These are phyloP conservation scores for Drosophila austrosaltans DNA, from an alignment of 2,888 invertebrate genomes.

Conservation along the genomic window DNA sequence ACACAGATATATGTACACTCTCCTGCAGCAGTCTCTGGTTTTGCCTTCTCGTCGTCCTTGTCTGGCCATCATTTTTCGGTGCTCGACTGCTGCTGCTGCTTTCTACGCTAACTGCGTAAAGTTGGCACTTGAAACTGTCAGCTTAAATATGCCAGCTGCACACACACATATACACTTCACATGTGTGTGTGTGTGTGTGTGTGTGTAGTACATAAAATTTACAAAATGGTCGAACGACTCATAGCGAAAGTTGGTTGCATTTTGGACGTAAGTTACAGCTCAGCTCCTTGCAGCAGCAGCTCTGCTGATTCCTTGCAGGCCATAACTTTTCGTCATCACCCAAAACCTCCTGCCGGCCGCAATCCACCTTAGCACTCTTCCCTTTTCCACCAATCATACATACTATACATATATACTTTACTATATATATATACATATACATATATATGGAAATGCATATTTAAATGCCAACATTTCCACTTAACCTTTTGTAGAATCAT, in stretches of 20 bases:
- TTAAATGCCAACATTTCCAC: constrained; percentile 62
- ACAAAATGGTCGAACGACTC: constrained; percentile 70
- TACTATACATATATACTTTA: not conserved
- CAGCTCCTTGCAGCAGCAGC: constrained; percentile 37
- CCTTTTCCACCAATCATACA: not conserved
- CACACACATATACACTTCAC: constrained; percentile 42
- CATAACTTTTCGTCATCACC: constrained; percentile 56
- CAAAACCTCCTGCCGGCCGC: not conserved
- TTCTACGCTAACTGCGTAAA: constrained; percentile 76
- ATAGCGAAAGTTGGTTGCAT: constrained; percentile 63
- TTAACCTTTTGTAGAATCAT: constrained; percentile 38
- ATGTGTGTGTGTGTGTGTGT: constrained; percentile 26
- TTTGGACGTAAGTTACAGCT: constrained; percentile 65
- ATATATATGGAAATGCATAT: constrained; percentile 61
- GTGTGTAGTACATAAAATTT: constrained; percentile 69
- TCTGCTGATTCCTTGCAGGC: constrained; percentile 43
- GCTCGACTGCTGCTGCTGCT: constrained; percentile 52
- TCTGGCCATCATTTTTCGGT: constrained; percentile 73
- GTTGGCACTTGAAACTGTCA: constrained; percentile 78
- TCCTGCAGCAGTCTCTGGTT: constrained; percentile 16
- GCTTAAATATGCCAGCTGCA: constrained; percentile 76
- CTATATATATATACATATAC: constrained; percentile 8
- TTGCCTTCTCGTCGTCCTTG: constrained; percentile 45
- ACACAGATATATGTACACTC: constrained; percentile 25
- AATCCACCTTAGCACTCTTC: not conserved